Evolutionary conservation across 1,140 invertebrate genomes (phyloP).

Genomic region (Neodiprion pinetum): DNA sequence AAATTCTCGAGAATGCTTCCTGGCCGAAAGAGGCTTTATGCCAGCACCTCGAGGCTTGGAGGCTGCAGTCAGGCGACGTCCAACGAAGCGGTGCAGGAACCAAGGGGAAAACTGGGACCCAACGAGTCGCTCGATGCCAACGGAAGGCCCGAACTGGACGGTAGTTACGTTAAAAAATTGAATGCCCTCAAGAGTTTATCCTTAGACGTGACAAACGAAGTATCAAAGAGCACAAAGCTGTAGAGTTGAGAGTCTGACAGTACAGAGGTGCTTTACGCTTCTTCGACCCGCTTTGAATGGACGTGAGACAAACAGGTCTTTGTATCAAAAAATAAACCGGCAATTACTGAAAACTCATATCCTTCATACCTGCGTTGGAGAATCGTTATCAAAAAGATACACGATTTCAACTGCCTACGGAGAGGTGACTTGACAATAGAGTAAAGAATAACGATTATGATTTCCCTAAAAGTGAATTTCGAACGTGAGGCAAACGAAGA

Average conservation of each 20-base stretch:
- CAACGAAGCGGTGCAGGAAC: conserved; percentile 6
- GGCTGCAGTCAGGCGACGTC: conserved; percentile 19
- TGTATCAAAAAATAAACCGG: neutral
- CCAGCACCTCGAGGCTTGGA: conserved; percentile 40
- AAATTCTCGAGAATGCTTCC: conserved; percentile 66
- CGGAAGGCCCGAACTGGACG: conserved; percentile 44
- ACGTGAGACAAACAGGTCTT: neutral
- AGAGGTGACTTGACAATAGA: too few relatives aligned
- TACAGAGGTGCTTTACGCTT: neutral
- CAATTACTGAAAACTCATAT: neutral
- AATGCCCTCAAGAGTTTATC: conserved; percentile 53
- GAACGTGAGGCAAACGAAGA: too few relatives aligned
- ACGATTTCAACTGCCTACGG: too few relatives aligned
- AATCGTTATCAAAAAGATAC: too few relatives aligned
- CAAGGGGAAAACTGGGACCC: conserved; percentile 31
- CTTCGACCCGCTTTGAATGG: neutral
- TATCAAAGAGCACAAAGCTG: conserved; percentile 55
- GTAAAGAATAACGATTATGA: too few relatives aligned
- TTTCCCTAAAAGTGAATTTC: too few relatives aligned
- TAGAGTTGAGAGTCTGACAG: conserved; percentile 26
- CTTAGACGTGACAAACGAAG: conserved; percentile 56
- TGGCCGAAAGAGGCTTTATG: conserved; percentile 58
- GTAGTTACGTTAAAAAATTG: conserved; percentile 50
- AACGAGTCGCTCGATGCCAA: conserved; percentile 26
- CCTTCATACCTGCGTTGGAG: too few relatives aligned